phyloP scores from a whole-genome alignment of 2,888 invertebrate species.

The Agrotis exclamationis region DNA sequence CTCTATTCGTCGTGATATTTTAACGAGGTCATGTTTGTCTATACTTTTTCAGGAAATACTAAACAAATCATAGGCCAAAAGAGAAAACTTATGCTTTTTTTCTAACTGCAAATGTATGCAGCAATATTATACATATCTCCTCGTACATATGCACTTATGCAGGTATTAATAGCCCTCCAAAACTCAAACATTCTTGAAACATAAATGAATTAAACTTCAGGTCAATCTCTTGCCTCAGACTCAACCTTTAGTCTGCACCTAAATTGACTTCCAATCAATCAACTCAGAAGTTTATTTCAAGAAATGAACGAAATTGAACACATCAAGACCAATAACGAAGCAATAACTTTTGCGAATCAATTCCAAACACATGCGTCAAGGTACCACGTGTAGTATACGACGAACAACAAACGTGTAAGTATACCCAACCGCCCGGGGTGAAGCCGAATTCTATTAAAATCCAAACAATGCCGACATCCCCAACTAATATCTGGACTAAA shows the following conservation, averaged over 20 bases:
- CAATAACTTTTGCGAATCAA: constrained; percentile 71
- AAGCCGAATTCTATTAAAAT: constrained; percentile 89
- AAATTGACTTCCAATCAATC: constrained; percentile 35
- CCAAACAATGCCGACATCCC: constrained; percentile 90
- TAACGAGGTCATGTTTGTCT: background rate
- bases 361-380: constrained; percentile 77
- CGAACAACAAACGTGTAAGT: constrained; percentile 71
- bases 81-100: too few relatives aligned
- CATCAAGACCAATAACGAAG: constrained; percentile 65
- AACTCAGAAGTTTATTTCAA: constrained; percentile 26
- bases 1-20: background rate
- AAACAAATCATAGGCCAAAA: too few relatives aligned
- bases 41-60: background rate
- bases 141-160: too few relatives aligned
- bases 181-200: background rate
- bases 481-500: constrained; percentile 91
- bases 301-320: constrained; percentile 61
- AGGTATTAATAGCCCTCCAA: background rate
- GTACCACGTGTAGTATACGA: constrained; percentile 72
- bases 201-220: background rate
- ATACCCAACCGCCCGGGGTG: constrained; percentile 87
- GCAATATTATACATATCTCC: too few relatives aligned
- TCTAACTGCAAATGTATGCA: too few relatives aligned
- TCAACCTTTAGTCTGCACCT: background rate
- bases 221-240: background rate